Conservation (phyloP, 1,140 invertebrate genomes). For the Panagrolaimus sp. region DNA sequence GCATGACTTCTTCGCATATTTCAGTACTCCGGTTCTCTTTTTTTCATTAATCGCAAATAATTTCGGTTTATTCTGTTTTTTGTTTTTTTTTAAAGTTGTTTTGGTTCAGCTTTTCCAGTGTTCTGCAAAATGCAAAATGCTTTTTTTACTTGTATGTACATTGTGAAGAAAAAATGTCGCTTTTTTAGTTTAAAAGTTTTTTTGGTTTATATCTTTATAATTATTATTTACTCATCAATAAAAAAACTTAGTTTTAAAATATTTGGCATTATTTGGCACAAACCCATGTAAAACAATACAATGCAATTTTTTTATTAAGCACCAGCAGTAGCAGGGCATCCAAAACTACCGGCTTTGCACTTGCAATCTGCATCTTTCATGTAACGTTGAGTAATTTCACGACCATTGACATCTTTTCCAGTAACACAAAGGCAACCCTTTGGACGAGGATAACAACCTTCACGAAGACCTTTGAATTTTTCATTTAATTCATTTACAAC, state of each 20-base stretch:
- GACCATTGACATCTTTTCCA: conserved; percentile 39
- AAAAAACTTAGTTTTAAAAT: neutral
- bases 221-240: no score
- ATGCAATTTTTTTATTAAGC: conserved; percentile 25
- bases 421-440: conserved; percentile 47
- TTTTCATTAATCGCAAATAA: neutral
- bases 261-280: conserved; percentile 7
- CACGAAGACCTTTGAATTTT: conserved; percentile 35
- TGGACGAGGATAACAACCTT: conserved; percentile 44
- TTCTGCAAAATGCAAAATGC: neutral
- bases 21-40: conserved; percentile 7
- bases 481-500: conserved; percentile 44
- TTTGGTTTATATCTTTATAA: neutral
- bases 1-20: neutral
- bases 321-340: conserved; percentile 38
- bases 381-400: conserved; percentile 43
- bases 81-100: neutral
- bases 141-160: conserved; percentile 8
- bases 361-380: conserved; percentile 48
- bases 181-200: neutral
- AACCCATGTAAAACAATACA: no score
- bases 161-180: conserved; percentile 9
- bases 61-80: neutral
- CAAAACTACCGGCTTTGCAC: conserved; percentile 25
- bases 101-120: neutral